phyloP scores from a whole-genome alignment of 1,140 invertebrate species.

The Dinoponera quadriceps region DNA sequence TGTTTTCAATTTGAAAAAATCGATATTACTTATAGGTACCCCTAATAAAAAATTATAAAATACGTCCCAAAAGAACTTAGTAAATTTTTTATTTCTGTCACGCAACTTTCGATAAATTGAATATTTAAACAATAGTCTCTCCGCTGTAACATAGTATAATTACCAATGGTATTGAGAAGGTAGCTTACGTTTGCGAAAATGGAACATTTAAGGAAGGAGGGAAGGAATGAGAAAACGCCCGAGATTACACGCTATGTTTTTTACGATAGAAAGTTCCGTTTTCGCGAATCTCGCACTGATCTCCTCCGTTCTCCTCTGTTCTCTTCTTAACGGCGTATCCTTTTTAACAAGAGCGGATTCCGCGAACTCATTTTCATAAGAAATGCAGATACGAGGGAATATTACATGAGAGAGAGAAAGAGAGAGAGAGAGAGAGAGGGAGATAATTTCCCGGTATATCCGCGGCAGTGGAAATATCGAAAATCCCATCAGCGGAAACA shows the following conservation, averaged over 20 bases:
- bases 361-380: slow-evolving; percentile 28
- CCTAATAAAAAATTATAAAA: not conserved
- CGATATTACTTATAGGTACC: no score
- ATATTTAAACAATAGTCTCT: not conserved
- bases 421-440: not conserved
- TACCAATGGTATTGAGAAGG: not conserved
- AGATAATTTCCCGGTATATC: not conserved
- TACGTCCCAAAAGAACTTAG: not conserved
- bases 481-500: not conserved
- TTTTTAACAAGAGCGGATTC: slow-evolving; percentile 8
- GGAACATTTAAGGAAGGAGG: slow-evolving; percentile 21
- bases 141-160: not conserved
- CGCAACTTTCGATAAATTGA: no score
- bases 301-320: not conserved
- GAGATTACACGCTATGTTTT: slow-evolving; percentile 21
- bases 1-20: no score
- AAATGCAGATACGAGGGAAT: not conserved
- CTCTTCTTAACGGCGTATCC: not conserved
- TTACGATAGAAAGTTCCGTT: slow-evolving; percentile 16
- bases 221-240: slow-evolving; percentile 12
- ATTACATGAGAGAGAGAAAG: not conserved
- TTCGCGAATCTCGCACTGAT: not conserved
- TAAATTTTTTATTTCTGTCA: not conserved
- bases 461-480: not conserved
- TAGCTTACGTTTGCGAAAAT: not conserved